Evolutionary conservation across 2,113 vertebrate genomes (phyloP).

Genomic region (Rhinichthys klamathensis): DNA sequence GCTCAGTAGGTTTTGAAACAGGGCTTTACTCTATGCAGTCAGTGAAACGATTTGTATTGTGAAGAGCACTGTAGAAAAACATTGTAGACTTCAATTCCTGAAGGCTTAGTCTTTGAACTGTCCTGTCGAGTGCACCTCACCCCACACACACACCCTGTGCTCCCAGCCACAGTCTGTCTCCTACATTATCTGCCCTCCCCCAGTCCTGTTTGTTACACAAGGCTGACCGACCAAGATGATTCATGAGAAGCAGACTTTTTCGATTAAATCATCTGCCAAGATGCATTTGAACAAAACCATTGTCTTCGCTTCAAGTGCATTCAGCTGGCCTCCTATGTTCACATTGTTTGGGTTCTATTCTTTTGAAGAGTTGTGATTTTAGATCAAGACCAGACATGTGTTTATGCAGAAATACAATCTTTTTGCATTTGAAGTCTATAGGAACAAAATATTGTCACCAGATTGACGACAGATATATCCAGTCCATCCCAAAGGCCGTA

Average conservation of each 20-base stretch:
- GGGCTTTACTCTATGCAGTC: not conserved
- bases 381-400: conserved; percentile 2
- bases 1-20: not conserved
- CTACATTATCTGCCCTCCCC: not conserved
- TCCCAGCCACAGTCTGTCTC: conserved; percentile 44
- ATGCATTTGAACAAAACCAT: conserved; percentile 10
- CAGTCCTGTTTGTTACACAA: conserved; percentile 27
- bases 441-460: not conserved
- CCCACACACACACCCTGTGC: not conserved
- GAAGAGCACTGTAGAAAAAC: not conserved
- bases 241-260: conserved; percentile 16
- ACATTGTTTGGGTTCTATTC: not conserved
- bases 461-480: not conserved
- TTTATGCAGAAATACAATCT: not conserved
- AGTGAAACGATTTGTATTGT: not conserved
- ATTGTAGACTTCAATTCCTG: not conserved
- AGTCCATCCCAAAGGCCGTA: not conserved
- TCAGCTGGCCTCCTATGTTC: not conserved
- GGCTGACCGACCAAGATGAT: conserved; percentile 19
- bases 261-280: conserved; percentile 35
- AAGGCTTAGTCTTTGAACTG: conserved; percentile 26
- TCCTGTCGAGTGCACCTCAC: not conserved
- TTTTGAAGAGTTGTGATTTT: not conserved
- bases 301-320: not conserved
- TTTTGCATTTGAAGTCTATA: not conserved